A percentile compares a stretch with the other conserved stretches of the same genome.
phyloP scores from a whole-genome alignment of 1,140 invertebrate genomes.

The Drosophila neocordata region DNA sequence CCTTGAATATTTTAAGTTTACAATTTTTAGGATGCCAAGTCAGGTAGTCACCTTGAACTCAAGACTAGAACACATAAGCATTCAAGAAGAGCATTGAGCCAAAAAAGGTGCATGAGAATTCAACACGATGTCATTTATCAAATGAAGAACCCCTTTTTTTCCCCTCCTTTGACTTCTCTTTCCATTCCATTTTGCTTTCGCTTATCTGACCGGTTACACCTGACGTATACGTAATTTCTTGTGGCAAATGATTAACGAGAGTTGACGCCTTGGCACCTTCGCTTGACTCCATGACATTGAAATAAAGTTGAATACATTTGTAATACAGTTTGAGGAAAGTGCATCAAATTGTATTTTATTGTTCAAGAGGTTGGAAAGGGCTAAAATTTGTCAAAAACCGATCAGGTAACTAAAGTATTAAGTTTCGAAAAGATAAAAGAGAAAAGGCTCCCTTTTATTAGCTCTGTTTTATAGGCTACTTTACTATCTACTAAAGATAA shows the following conservation, averaged over 20 bases:
- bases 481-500: too few species aligned
- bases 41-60: conserved; percentile 65
- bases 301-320: conserved; percentile 40
- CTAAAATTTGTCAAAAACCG: neutral
- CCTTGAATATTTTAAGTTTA: conserved; percentile 25
- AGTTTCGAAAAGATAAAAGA: too few species aligned
- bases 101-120: conserved; percentile 29
- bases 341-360: neutral
- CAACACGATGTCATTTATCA: conserved; percentile 59
- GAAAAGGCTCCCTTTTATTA: too few species aligned
- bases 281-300: conserved; percentile 49
- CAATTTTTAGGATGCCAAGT: conserved; percentile 22
- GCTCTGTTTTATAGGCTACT: too few species aligned
- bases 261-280: conserved; percentile 33
- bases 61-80: conserved; percentile 33
- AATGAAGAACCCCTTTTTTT: conserved; percentile 62
- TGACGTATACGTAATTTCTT: conserved; percentile 74
- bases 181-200: conserved; percentile 21
- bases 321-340: conserved; percentile 5
- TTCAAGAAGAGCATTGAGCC: neutral
- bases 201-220: conserved; percentile 71
- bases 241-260: conserved; percentile 68
- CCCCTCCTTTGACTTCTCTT: neutral
- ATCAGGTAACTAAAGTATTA: too few species aligned
- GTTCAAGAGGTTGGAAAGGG: neutral